These are phyloP conservation scores for Pangasianodon gigas DNA, from an alignment of 2,113 vertebrate genomes.

Conservation along the genomic window DNA sequence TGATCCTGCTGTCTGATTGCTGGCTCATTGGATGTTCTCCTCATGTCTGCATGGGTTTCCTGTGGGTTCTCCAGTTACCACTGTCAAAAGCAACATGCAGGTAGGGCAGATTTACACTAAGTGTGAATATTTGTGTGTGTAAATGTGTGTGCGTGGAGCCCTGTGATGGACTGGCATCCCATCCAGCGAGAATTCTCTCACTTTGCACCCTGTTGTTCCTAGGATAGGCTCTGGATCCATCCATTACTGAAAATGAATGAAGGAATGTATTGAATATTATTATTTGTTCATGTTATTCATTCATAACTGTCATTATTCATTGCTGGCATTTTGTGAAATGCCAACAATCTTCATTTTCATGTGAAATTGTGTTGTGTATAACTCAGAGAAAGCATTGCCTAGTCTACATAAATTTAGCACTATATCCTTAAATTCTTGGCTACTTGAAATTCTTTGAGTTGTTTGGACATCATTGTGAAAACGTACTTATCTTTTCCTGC, in stretches of 20 bases:
- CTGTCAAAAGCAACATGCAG: not conserved
- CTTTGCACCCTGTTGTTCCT: not conserved
- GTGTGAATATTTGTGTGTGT: not conserved
- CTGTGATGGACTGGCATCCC: not conserved
- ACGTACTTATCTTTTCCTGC: not conserved
- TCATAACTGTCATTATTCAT: not conserved
- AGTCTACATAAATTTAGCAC: not conserved
- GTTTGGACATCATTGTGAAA: not conserved
- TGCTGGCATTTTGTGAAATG: not conserved
- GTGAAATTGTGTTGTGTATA: not conserved
- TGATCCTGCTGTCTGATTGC: not conserved
- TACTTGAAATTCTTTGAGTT: not conserved
- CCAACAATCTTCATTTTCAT: not conserved
- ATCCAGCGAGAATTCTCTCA: not conserved
- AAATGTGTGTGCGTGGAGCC: not conserved
- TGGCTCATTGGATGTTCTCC: not conserved
- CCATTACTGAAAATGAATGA: not conserved
- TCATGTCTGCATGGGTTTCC: not conserved
- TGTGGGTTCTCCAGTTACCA: not conserved
- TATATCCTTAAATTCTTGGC: not conserved
- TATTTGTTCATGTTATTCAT: not conserved
- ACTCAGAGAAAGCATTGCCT: not conserved
- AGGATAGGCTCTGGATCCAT: not conserved
- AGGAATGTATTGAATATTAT: not conserved
- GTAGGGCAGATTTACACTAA: not conserved